Evolutionary conservation across 1,140 invertebrate genomes (phyloP), one percentile per base, ranked within the genome.

Genomic region (Zaprionus camerounensis): DNA sequence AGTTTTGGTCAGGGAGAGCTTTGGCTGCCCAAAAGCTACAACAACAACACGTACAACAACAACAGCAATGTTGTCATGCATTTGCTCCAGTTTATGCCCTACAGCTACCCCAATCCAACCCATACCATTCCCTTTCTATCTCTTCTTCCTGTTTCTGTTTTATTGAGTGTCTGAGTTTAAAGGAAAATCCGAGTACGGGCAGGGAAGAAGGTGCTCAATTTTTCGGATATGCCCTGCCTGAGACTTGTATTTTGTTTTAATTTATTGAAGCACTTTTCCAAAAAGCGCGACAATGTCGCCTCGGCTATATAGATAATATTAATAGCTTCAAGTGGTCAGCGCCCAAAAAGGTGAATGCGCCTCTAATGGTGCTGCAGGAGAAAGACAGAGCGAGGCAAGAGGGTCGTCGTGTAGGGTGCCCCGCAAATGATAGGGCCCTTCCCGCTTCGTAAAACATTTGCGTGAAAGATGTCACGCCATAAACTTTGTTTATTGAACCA

Each of bases 401-500:
- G n/a, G 9, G 5, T 5, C n/a, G 15, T 0, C 31, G 26, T 2
- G 13, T 34, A 63, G 46, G 44, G 3, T 28, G 4, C n/a, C 26
- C 38, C 24, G 9, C 36, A 28, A 56, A 61, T 36, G 49, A 67
- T 62, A 63, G 38, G 38, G 15, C 62, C 31, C 3, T 1, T 7
- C 9, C 9, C 31, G 3, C 3, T 20, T 46, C n/a, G 41, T 71
- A 69, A 61, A 46, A 51, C 74, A 77, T 80, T 80, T 80, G 78
- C 75, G 78, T 80, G 75, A 80, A 80, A 80, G 78, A 80, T 80
- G 78, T 80, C 78, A 78, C 75, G 65, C 78, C 78, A 78, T 80
- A 80, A 80, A 80, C 70, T 66, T 69, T 77, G 78, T 80, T 80
- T 80, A 80, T 80, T 80, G 78, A 80, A 80, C 75, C 78, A 80